phyloP scores from a whole-genome alignment of 1,140 invertebrate species.

The Agrypnia vestita region DNA sequence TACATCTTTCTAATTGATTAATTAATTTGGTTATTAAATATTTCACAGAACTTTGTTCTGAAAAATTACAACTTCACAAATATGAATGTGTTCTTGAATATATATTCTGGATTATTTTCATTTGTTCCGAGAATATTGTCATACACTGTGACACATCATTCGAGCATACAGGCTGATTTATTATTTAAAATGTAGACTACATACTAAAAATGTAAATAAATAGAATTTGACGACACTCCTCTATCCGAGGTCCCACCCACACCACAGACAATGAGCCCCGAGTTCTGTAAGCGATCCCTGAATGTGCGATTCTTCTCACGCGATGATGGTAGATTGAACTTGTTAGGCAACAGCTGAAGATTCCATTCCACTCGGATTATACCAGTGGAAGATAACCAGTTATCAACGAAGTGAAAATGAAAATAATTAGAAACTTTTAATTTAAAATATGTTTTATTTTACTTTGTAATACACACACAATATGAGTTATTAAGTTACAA shows the following conservation, averaged over 20 bases:
- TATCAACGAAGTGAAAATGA: too few species aligned
- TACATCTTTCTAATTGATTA: too few species aligned
- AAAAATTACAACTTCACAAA: too few species aligned
- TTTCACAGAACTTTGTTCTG: too few species aligned
- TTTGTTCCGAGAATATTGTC: neutral
- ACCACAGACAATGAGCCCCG: neutral
- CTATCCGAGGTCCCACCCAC: neutral
- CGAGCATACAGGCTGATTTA: neutral
- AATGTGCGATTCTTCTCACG: conserved; percentile 33
- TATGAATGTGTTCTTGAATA: too few species aligned
- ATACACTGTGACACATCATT: neutral
- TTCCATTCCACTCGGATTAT: neutral
- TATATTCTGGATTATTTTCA: neutral
- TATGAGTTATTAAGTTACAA: too few species aligned
- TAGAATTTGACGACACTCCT: neutral
- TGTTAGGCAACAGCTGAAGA: conserved; percentile 34
- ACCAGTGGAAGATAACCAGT: neutral
- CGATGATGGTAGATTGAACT: conserved; percentile 27
- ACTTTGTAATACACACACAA: too few species aligned
- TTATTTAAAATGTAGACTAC: neutral
- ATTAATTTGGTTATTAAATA: too few species aligned
- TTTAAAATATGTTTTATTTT: too few species aligned
- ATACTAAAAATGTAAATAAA: neutral
- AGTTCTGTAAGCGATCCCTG: conserved; percentile 1
- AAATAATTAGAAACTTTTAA: too few species aligned